Evolutionary conservation across 2,113 vertebrate species (phyloP).

Genomic region (Leucopternis melanops): DNA sequence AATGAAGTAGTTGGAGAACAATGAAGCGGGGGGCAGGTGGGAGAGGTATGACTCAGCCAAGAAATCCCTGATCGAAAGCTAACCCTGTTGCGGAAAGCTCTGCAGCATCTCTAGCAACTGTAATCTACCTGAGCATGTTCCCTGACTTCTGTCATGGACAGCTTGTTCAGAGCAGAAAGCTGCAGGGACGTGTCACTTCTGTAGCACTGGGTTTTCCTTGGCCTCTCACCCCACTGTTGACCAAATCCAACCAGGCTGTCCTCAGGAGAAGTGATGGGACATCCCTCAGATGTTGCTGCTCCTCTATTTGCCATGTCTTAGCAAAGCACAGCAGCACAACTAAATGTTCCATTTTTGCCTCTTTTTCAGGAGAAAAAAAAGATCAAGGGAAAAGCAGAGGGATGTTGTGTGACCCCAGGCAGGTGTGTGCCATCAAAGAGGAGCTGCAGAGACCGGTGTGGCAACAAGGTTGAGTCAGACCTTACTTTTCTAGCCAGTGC

Average conservation of each 20-base stretch:
- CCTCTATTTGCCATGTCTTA: not conserved
- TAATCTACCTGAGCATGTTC: rapidly evolving
- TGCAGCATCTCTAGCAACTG: not conserved
- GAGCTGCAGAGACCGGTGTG: not conserved
- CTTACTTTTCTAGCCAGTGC: not conserved
- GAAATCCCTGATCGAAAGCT: not conserved
- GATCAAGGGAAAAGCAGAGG: not conserved
- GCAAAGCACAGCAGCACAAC: not conserved
- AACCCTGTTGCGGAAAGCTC: not conserved
- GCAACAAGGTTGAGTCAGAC: not conserved
- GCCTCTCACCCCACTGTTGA: not conserved
- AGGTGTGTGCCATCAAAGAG: not conserved
- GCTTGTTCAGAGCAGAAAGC: not conserved
- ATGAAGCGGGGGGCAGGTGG: rapidly evolving
- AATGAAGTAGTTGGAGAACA: not conserved
- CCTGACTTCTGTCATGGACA: not conserved
- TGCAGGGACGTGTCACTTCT: not conserved
- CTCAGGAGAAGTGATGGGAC: not conserved
- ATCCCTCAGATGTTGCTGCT: not conserved
- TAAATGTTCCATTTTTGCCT: not conserved
- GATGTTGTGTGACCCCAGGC: not conserved
- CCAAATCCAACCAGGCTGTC: not conserved
- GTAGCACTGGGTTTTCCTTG: not conserved
- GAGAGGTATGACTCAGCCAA: not conserved
- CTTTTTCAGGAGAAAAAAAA: not conserved